phyloP scores from a whole-genome alignment of 2,113 vertebrate species.

The Sinosuthora webbiana region DNA sequence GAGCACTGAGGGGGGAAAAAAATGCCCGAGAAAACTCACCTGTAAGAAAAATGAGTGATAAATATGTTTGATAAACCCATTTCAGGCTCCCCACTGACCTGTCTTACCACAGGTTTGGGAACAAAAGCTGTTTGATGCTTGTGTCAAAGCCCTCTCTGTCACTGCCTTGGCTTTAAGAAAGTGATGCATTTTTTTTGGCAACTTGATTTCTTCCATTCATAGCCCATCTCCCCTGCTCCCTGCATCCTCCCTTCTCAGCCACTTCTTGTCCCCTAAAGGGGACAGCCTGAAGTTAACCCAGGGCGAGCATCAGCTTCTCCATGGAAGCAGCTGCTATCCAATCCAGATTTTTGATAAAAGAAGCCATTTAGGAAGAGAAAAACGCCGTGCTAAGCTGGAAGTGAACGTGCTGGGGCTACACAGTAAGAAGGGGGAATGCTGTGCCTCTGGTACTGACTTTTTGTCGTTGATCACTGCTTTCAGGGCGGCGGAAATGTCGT shows the following conservation, averaged over 20 bases:
- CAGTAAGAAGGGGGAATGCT: background rate
- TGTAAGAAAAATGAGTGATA: background rate
- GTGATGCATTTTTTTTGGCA: background rate
- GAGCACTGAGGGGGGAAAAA: background rate
- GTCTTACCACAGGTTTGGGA: background rate
- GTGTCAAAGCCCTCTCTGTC: background rate
- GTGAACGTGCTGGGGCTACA: background rate
- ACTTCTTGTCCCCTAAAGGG: background rate
- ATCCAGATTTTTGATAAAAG: background rate
- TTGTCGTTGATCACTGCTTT: conserved; percentile 82
- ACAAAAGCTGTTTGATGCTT: background rate
- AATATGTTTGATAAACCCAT: background rate
- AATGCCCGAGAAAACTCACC: background rate
- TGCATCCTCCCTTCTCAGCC: background rate
- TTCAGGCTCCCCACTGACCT: background rate
- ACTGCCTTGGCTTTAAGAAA: background rate
- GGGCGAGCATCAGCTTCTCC: background rate
- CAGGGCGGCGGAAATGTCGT: conserved; percentile 77
- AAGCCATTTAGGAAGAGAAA: background rate
- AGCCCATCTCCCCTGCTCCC: background rate
- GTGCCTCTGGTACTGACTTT: conserved; percentile 73
- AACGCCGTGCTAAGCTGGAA: background rate
- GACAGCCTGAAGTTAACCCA: background rate
- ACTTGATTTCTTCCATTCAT: background rate
- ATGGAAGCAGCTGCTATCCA: background rate